A percentile compares a stretch with the other conserved stretches of the same genome.
These are phyloP conservation scores for Characodon lateralis DNA, from an alignment of 2,797 vertebrate species.

Conservation along the genomic window DNA sequence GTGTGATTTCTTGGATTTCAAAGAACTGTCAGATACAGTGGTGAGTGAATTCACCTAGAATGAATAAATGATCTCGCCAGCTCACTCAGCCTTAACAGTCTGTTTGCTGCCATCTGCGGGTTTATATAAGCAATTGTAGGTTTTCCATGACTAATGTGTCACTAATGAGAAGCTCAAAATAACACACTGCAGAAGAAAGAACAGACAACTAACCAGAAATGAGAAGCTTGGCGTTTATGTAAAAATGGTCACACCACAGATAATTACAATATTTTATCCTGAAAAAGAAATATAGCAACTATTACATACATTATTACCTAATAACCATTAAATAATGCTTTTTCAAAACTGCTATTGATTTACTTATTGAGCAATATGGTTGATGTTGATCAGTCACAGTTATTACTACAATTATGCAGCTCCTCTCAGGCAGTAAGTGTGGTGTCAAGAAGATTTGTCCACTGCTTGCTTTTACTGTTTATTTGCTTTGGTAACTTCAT, in stretches of 20 bases:
- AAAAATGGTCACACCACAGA: not conserved
- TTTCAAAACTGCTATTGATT: not conserved
- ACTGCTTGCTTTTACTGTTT: not conserved
- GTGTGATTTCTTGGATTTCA: not conserved
- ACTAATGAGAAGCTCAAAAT: no score
- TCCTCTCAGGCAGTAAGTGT: not conserved
- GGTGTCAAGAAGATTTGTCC: not conserved
- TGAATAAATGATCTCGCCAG: not conserved
- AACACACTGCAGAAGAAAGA: no score
- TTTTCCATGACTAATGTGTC: not conserved
- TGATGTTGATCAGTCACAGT: not conserved
- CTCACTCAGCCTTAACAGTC: not conserved
- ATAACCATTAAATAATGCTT: not conserved
- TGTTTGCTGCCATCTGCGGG: slow-evolving; percentile 44
- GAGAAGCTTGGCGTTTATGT: not conserved
- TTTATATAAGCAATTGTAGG: slow-evolving; percentile 8
- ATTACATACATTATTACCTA: not conserved
- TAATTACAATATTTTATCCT: not conserved
- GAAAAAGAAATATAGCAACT: not conserved
- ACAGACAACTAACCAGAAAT: not conserved
- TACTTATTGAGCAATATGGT: not conserved
- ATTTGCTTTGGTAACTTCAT: not conserved
- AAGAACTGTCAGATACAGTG: not conserved
- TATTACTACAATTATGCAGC: not conserved
- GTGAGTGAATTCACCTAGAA: not conserved